Evolutionary conservation across 2,888 invertebrate genomes (phyloP), one percentile per base, ranked within the genome.

Genomic region (Mesorhabditis sp.): DNA sequence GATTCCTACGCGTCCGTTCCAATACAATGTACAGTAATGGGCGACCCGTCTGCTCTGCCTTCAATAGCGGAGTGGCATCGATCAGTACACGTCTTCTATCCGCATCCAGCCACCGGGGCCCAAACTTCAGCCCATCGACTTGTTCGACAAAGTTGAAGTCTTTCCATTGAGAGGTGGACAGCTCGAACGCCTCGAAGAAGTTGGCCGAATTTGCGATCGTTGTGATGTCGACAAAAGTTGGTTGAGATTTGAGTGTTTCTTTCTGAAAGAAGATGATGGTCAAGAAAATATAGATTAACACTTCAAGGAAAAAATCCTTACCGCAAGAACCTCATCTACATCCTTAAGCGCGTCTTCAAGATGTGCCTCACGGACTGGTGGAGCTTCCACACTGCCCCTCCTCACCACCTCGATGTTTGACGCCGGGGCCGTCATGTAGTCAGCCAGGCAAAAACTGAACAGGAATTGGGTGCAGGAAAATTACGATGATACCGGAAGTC

Each of bases 221-320:
- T 4, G 77, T 74, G 44, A 77, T 77, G 66, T 77, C 77, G 13
- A 77, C 64, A 10, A 77, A 70, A 62, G 71, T 68, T 61, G 71
- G 66, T 43, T 74, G 74, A 15, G 65, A 43, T 15, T 66, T 28
- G 13, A 50, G n/a, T n/a, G 58, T 13, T 10, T 13, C n/a, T 50
- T 50, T 50, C 58, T 50, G 58, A 50, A 50, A 10, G 50, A 50
- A 50, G 6, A n/a, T n/a, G n/a, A n/a, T n/a, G n/a, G n/a, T n/a
- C n/a, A n/a, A n/a, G n/a, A n/a, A n/a, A n/a, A n/a, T n/a, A n/a
- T n/a, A n/a, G n/a, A n/a, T n/a, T n/a, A n/a, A n/a, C n/a, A n/a
- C 10, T 50, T 13, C 7, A 13, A 50, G 2, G 1, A 10, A 13
- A 50, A 50, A 50, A 50, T 50, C n/a, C 58, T 13, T 13, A 50